Percentiles rank a stretch among this genome's conserved stretches.
Conservation (phyloP, 1,140 invertebrate species). For the Brachionus rotundiformis region DNA sequence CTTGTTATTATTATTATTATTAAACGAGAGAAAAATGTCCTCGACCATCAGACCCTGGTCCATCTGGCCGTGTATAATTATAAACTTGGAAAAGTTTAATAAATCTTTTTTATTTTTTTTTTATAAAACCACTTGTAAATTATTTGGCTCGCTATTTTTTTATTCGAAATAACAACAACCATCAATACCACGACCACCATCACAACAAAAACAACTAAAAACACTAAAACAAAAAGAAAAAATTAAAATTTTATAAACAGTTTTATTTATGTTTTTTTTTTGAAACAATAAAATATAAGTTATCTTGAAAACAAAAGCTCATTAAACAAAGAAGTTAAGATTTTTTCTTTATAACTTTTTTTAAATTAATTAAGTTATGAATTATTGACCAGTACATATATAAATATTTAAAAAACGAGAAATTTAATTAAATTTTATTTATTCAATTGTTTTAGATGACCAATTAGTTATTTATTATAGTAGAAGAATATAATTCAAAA, state of each 20-base stretch:
- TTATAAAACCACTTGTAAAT: background rate
- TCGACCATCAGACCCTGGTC: background rate
- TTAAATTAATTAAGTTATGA: background rate
- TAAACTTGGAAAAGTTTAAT: background rate
- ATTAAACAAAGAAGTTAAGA: constrained; percentile 1
- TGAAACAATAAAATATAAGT: background rate
- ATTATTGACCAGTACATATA: background rate
- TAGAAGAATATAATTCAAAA: too few species aligned
- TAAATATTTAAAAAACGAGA: too few species aligned
- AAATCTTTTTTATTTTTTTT: background rate
- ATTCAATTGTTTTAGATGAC: constrained; percentile 14
- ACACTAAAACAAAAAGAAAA: background rate
- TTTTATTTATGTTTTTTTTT: background rate
- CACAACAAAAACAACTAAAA: background rate
- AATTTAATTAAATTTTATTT: background rate
- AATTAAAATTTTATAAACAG: background rate
- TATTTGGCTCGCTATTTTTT: constrained; percentile 10
- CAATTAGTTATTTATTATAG: too few species aligned
- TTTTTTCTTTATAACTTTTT: too few species aligned
- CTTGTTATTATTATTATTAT: too few species aligned
- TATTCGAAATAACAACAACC: background rate
- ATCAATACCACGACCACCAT: background rate
- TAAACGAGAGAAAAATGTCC: too few species aligned
- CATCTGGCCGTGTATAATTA: background rate
- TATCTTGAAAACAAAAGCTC: background rate